Base-by-base conservation (phyloP, 2,797 vertebrate genomes). In the Petrocephalus sullivani region DNA sequence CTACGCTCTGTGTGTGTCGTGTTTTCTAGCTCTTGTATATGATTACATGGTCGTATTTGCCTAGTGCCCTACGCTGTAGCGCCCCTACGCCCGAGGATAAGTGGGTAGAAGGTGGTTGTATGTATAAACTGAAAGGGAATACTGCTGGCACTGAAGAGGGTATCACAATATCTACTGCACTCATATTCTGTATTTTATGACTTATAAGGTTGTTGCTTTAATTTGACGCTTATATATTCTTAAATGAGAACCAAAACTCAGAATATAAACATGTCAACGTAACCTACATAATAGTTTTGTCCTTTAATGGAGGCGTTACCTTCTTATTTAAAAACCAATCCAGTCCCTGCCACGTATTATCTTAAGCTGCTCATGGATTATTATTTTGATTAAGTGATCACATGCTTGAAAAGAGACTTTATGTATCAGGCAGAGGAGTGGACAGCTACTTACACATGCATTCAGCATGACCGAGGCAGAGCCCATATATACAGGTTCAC, bases 321-420 rank as follows among this genome's bases (percentile, higher is more conserved):
- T 87, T 89, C 93, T 93, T 93, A 93, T 91, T 92, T 89, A 90
- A 89, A 85, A 87, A 89, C 90, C 49, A 91, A 92, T 87, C 60
- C 88, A 92, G 91, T 88, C 87, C 88, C 92, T 91, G 92, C 92
- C 61, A 95, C 92, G 91, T 86, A 89, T 95, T 96, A 96, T 94
- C 95, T 95, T 96, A 96, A 97, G 96, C 96, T 95, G 89, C 91
- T 94, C 91, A 90, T 92, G 92, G 90, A 91, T 93, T 93, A 87
- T 89, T 92, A 94, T 93, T 93, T 94, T 95, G 94, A 94, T 95
- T 93, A 94, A 91, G 91, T 81, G 91, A 91, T 95, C 93, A 94
- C 92, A 46, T 92, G 93, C 90, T 67, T 88, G 57, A 88, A 71
- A 90, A 92, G 92, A 89, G 91, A 91, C 90, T 91, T 90, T 90